These are phyloP conservation scores for Anguilla obscura DNA, from an alignment of 2,797 vertebrate genomes.

Conservation along the genomic window DNA sequence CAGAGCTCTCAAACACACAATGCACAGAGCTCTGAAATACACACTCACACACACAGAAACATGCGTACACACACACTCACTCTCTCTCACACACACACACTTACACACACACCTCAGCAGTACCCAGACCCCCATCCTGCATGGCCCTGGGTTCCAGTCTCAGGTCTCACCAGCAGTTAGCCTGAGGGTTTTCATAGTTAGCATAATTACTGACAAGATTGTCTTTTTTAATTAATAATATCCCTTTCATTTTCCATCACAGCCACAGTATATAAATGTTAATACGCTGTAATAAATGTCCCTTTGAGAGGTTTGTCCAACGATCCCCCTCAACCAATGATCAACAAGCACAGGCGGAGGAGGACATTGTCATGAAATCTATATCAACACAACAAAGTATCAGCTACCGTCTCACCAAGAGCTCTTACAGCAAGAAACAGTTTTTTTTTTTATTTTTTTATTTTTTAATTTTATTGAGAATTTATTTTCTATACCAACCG, in stretches of 20 bases:
- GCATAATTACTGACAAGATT: slow-evolving; percentile 30
- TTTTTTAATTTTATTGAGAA: too few relatives aligned
- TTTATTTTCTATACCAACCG: neutral
- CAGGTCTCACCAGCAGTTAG: neutral
- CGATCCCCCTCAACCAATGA: slow-evolving; percentile 11
- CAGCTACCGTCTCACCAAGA: neutral
- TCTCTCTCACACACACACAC: neutral
- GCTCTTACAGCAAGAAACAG: neutral
- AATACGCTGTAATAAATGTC: slow-evolving; percentile 37
- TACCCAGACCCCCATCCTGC: too few relatives aligned
- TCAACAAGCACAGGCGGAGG: slow-evolving; percentile 31
- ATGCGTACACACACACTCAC: neutral
- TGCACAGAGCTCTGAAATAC: slow-evolving; percentile 61
- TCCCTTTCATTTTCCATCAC: slow-evolving; percentile 33
- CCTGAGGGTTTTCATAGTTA: slow-evolving; percentile 27
- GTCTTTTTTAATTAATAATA: neutral
- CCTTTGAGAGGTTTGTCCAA: slow-evolving; percentile 1
- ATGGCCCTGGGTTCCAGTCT: too few relatives aligned
- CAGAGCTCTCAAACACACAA: slow-evolving; percentile 67
- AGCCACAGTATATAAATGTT: slow-evolving; percentile 27
- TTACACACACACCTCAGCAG: neutral
- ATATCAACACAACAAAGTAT: slow-evolving; percentile 20
- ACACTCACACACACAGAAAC: neutral
- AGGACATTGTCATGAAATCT: slow-evolving; percentile 25
- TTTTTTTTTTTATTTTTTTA: neutral